Evolutionary conservation across 2,797 vertebrate genomes (phyloP), one percentile per base, ranked within the genome.

Genomic region (Austrolebias charrua): DNA sequence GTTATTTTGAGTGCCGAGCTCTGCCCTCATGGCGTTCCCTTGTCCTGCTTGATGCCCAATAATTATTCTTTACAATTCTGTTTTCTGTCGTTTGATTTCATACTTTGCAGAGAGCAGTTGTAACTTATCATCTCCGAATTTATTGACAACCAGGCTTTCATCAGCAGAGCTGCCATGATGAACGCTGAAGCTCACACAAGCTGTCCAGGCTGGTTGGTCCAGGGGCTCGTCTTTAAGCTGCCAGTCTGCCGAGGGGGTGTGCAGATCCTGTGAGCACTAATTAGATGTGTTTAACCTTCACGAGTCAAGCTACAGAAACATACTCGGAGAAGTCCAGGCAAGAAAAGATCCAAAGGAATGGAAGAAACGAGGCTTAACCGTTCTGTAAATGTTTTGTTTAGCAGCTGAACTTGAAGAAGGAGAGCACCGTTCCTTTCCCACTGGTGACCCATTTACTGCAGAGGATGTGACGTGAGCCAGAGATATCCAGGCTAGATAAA

Each of bases 261-360:
- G 84, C 59, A 75, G 84, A 89, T 90, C 83, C 79, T 91, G 86
- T 81, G 85, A 86, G 80, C 75, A 88, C 84, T 90, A 91, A 92
- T 94, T 93, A 93, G 92, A 90, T 85, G 86, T 84, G 78, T 91
- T 92, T 93, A 93, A 94, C 91, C 87, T 85, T 55, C 6, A 63
- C 63, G 81, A 80, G 75, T 73, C 16, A 48, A 66, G 69, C 35
- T 62, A 79, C 71, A 72, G 71, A 65, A 62, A 48, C 2, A 12
- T 40, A 67, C 58, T 52, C 53, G 73, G 66, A 75, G 66, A 59
- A 47, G 68, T 75, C 57, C 58, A 51, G 66, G 55, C 63, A 8
- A 58, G 64, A 74, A 58, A 55, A 65, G 63, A 76, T 57, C 66
- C 75, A 73, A 67, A 60, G 57, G 81, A 63, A 75, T 7, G 29